phyloP scores from a whole-genome alignment of 2,888 invertebrate species.

The Erynnis tages region DNA sequence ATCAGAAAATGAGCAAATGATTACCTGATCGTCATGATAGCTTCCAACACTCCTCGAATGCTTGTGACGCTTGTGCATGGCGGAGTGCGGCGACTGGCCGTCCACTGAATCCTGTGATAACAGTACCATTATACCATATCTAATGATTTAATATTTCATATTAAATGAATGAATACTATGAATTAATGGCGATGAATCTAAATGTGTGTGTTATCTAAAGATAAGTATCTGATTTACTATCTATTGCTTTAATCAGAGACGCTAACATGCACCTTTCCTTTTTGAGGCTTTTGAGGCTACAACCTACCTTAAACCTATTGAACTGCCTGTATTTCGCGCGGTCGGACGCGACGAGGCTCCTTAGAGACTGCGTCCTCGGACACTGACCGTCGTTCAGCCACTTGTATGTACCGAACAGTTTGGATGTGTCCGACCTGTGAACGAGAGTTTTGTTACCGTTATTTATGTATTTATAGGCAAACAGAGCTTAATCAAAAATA shows the following conservation, averaged over 20 bases:
- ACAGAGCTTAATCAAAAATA: too few species aligned
- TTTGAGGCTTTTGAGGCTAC: too few species aligned
- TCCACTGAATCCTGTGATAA: slow-evolving; percentile 62
- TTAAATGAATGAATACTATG: too few species aligned
- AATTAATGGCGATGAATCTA: too few species aligned
- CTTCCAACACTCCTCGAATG: slow-evolving; percentile 74
- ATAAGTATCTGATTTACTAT: too few species aligned
- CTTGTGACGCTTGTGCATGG: slow-evolving; percentile 56
- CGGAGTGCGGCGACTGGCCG: slow-evolving; percentile 62
- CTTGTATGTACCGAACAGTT: slow-evolving; percentile 60
- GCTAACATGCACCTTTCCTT: too few species aligned
- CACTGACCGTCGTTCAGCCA: slow-evolving; percentile 58
- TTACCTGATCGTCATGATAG: slow-evolving; percentile 69
- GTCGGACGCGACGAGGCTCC: slow-evolving; percentile 67
- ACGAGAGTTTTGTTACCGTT: too few species aligned
- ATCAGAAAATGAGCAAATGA: not conserved
- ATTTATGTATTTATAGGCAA: too few species aligned
- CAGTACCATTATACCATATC: not conserved
- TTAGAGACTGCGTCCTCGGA: slow-evolving; percentile 62
- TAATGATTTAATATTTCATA: not conserved
- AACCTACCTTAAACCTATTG: slow-evolving; percentile 73
- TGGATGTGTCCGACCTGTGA: slow-evolving; percentile 63
- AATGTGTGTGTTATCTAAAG: too few species aligned
- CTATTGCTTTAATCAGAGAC: too few species aligned
- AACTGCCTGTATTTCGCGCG: slow-evolving; percentile 66